Base-by-base conservation (phyloP, 2,888 invertebrate species). In the Drosophila pseudotakahashii region DNA sequence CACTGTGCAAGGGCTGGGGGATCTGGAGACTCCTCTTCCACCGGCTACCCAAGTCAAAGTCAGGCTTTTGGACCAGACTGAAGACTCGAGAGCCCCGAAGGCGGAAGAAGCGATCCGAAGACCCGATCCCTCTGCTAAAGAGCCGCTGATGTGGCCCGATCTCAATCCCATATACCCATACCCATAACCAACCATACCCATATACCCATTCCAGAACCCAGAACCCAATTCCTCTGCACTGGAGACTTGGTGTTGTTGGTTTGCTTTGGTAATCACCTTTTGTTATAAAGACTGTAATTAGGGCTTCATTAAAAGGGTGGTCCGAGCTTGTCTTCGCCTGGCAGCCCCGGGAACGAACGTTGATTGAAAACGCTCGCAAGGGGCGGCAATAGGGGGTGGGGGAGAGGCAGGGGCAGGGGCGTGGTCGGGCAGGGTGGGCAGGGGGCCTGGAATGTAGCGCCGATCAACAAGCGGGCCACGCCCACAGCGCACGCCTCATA, bases 251-350 rank as follows among this genome's bases (percentile, higher is more conserved):
- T 60, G 68, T 52, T 80, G 77, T 77, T 83, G 84, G 80, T 88
- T 79, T 81, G 81, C 81, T 81, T 87, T 81, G 78, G 81, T 89
- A 90, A 90, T 90, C 90, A 89, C 90, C 89, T 89, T 90, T 90
- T 89, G 90, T 90, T 90, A 90, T 92, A 91, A 91, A 91, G 88
- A 91, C 91, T 92, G 90, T 91, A 92, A 92, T 92, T 92, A 92
- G 91, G 89, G 90, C 89, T 90, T 91, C 91, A 92, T 92, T 92
- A 92, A 92, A 92, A 91, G 92, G 92, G 92, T 92, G 92, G 92
- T 92, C 92, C 90, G 77, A 83, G 81, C 90, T 89, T 90, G 90
- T 90, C 90, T 90, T 89, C 90, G 89, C 88, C 81, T 75, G 85
- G 82, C 78, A 85, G 71, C 72, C 76, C 70, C 42, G 60, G 48